phyloP scores from a whole-genome alignment of 2,797 vertebrate species.

The Gambusia yucatana region DNA sequence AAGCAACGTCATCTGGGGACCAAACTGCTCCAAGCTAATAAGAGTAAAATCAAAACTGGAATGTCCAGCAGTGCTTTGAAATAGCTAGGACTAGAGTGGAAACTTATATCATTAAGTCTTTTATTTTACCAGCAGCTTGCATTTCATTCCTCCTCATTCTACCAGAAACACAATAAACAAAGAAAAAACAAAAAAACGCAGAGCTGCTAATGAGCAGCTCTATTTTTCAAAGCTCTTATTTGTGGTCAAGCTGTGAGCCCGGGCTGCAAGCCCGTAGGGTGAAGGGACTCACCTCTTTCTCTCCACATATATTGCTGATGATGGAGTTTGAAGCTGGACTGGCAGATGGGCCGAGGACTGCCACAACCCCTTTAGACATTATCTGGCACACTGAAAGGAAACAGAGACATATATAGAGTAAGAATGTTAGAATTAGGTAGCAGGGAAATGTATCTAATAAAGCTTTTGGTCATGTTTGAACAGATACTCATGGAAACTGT shows the following conservation, averaged over 20 bases:
- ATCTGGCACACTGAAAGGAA: slow-evolving; percentile 7
- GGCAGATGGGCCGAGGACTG: slow-evolving; percentile 94
- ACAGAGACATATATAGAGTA: slow-evolving; percentile 14
- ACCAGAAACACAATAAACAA: neutral
- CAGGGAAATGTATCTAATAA: slow-evolving; percentile 31
- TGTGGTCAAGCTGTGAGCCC: neutral
- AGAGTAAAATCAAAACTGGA: slow-evolving; percentile 36
- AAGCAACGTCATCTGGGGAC: neutral
- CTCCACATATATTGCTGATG: slow-evolving; percentile 99
- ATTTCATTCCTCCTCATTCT: slow-evolving; percentile 28
- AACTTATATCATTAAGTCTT: slow-evolving; percentile 33
- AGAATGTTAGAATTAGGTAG: slow-evolving; percentile 14
- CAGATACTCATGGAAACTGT: slow-evolving; percentile 38
- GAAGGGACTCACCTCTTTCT: slow-evolving; percentile 92
- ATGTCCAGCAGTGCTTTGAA: slow-evolving; percentile 44
- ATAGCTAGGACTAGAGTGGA: slow-evolving; percentile 25
- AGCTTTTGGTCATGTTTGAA: slow-evolving; percentile 43
- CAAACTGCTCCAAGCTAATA: slow-evolving; percentile 43
- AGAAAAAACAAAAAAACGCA: slow-evolving; percentile 30
- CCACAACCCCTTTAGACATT: slow-evolving; percentile 90
- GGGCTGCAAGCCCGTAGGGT: slow-evolving; percentile 5
- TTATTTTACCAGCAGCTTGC: slow-evolving; percentile 48
- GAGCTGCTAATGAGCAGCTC: slow-evolving; percentile 39
- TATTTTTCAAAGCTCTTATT: slow-evolving; percentile 28
- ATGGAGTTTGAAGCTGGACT: slow-evolving; percentile 98